phyloP scores from a whole-genome alignment of 2,888 invertebrate species.

The Nephrotoma appendiculata region DNA sequence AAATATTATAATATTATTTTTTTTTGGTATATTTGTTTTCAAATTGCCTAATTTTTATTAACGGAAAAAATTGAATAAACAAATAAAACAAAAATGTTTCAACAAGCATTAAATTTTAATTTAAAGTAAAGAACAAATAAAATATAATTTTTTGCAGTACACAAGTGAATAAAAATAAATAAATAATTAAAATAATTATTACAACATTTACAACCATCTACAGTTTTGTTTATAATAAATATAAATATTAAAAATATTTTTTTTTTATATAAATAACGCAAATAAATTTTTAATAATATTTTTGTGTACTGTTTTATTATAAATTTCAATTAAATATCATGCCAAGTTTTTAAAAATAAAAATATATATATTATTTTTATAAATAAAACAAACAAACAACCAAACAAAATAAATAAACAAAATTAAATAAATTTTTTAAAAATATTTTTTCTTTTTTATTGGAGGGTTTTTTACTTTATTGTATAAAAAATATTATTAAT shows the following conservation, averaged over 20 bases:
- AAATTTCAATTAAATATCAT: neutral
- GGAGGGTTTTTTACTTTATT: neutral
- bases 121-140: neutral
- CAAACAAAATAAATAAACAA: neutral
- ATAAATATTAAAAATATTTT: neutral
- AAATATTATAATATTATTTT: neutral
- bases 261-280: neutral
- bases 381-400: neutral
- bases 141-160: neutral
- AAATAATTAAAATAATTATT: neutral
- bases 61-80: neutral
- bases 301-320: neutral
- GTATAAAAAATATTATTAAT: neutral
- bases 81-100: neutral
- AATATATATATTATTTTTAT: neutral
- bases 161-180: neutral
- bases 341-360: neutral
- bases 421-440: neutral
- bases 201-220: constrained; percentile 3
- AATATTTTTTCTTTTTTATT: neutral
- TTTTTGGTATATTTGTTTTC: neutral
- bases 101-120: neutral
- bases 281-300: neutral
- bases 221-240: neutral
- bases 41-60: neutral